Evolutionary conservation across 2,113 vertebrate genomes (phyloP).

Genomic region (Bathybates hornii): DNA sequence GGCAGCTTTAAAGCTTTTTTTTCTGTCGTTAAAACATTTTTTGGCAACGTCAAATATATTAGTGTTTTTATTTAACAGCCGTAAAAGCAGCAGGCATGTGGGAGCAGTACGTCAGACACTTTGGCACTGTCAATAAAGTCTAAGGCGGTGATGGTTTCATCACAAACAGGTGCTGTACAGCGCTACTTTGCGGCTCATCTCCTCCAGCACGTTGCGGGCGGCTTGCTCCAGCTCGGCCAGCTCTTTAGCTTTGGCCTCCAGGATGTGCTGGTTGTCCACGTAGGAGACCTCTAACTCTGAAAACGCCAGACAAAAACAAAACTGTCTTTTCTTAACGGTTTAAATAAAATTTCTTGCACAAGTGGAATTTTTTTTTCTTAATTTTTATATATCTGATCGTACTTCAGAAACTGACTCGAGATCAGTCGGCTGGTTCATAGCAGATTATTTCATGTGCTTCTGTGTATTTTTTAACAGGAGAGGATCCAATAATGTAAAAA

Average conservation of each 20-base stretch:
- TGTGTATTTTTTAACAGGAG: not conserved
- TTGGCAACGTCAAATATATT: not conserved
- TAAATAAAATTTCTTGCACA: not conserved
- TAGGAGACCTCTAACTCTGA: slow-evolving; percentile 88
- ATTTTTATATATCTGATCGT: not conserved
- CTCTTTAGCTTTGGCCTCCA: slow-evolving; percentile 84
- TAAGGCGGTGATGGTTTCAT: not conserved
- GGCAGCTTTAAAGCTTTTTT: not conserved
- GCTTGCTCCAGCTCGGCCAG: slow-evolving; percentile 77
- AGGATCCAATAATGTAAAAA: not conserved
- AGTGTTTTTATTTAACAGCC: not conserved
- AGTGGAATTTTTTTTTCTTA: not conserved
- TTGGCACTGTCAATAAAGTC: not conserved
- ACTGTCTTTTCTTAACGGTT: not conserved
- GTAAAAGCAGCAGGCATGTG: not conserved
- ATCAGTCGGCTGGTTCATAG: accelerated
- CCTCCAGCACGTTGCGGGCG: slow-evolving; percentile 77
- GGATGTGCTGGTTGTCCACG: slow-evolving; percentile 78
- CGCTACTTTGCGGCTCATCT: slow-evolving; percentile 86
- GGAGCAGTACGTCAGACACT: not conserved
- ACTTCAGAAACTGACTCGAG: not conserved
- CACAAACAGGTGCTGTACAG: slow-evolving; percentile 88
- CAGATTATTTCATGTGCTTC: not conserved
- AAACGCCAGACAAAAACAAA: not conserved
- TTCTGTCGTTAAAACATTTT: not conserved